Percentiles rank a stretch among this genome's conserved stretches.
These are phyloP conservation scores for Oppia nitens DNA, from an alignment of 1,140 invertebrate species.

Conservation along the genomic window DNA sequence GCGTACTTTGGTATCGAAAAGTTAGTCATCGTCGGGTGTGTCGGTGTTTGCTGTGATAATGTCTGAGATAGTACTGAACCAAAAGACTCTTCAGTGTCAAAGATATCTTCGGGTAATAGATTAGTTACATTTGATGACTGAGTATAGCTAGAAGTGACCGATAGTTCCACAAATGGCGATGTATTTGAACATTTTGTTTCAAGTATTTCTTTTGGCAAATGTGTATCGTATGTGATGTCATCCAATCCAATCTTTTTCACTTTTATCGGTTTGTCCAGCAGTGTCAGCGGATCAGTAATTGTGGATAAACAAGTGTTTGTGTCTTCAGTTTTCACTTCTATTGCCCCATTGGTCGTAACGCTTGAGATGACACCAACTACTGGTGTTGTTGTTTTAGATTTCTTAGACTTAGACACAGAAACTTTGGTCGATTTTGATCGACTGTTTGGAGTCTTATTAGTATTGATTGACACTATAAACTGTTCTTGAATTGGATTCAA, in stretches of 20 bases:
- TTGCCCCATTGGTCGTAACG: not conserved
- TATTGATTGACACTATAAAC: too few species aligned
- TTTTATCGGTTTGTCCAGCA: not conserved
- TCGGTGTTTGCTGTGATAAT: conserved; percentile 1
- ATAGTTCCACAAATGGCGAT: not conserved
- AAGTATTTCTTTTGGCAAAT: conserved; percentile 4
- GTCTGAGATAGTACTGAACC: not conserved
- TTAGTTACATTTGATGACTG: not conserved
- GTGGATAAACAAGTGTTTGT: too few species aligned
- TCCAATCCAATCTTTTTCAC: not conserved
- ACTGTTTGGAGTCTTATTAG: not conserved
- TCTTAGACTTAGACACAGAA: not conserved
- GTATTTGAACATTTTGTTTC: conserved; percentile 5
- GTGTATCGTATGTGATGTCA: conserved; percentile 6
- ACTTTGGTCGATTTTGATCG: not conserved
- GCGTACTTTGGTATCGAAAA: conserved; percentile 11
- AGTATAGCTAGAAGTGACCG: not conserved
- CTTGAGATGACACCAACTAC: not conserved
- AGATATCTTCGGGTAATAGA: conserved; percentile 11
- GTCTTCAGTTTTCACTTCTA: too few species aligned
- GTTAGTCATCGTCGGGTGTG: not conserved
- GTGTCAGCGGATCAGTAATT: too few species aligned
- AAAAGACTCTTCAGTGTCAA: conserved; percentile 10
- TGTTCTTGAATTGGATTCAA: not conserved
- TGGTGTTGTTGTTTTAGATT: not conserved